phyloP scores from a whole-genome alignment of 1,140 invertebrate genomes.

The Drosophila mayri region DNA sequence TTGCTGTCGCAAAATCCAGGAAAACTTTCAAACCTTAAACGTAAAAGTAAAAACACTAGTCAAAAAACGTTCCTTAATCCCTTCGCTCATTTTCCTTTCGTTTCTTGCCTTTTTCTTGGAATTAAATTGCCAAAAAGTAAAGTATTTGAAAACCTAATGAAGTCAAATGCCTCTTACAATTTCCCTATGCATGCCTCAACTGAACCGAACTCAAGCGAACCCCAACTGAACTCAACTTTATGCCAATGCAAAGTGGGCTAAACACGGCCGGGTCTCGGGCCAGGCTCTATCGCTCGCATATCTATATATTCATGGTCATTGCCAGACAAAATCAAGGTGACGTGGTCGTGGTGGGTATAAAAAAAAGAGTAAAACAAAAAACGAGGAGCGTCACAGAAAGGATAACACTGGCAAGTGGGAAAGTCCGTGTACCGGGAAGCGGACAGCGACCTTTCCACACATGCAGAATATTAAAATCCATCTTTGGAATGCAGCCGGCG shows the following conservation, averaged over 20 bases:
- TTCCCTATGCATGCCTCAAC: slow-evolving; percentile 29
- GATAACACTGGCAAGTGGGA: slow-evolving; percentile 43
- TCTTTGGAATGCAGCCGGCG: slow-evolving; percentile 79
- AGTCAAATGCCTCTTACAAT: slow-evolving; percentile 20
- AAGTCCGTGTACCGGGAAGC: slow-evolving; percentile 47
- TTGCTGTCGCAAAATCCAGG: neutral
- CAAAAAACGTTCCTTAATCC: neutral
- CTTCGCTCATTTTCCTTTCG: too few relatives aligned
- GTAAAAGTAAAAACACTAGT: too few relatives aligned
- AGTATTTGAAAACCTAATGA: neutral
- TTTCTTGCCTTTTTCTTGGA: neutral
- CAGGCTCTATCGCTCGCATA: slow-evolving; percentile 41
- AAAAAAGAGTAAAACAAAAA: slow-evolving; percentile 31
- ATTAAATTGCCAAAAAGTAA: neutral
- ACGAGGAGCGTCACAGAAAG: slow-evolving; percentile 31
- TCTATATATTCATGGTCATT: slow-evolving; percentile 78
- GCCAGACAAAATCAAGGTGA: slow-evolving; percentile 79
- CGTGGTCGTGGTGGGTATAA: slow-evolving; percentile 23
- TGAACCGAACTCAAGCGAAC: neutral
- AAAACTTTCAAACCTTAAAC: too few relatives aligned
- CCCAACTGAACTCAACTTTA: slow-evolving; percentile 21
- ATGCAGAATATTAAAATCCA: slow-evolving; percentile 84
- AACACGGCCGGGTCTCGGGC: slow-evolving; percentile 43
- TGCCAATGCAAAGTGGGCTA: slow-evolving; percentile 75
- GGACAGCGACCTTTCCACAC: slow-evolving; percentile 82